A percentile compares a stretch with the other conserved stretches of the same genome.
These are phyloP conservation scores for Ephestia elutella DNA, from an alignment of 1,140 invertebrate genomes.

Conservation along the genomic window DNA sequence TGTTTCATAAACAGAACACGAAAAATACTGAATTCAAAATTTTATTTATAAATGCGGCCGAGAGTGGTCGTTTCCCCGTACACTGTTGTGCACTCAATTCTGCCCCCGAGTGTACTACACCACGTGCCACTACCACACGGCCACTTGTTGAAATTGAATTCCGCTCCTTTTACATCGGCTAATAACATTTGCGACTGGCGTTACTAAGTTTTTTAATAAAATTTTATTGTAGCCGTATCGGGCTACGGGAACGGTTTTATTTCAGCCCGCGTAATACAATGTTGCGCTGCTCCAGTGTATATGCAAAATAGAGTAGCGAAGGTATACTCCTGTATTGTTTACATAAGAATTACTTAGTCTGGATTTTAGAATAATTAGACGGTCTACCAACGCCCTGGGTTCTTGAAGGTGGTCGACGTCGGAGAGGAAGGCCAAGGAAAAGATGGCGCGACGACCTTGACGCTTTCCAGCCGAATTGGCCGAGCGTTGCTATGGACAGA, in stretches of 20 bases:
- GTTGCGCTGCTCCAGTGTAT: not conserved
- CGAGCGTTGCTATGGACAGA: too few relatives aligned
- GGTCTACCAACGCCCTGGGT: too few relatives aligned
- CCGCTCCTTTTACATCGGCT: conserved; percentile 6
- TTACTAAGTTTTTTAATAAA: conserved; percentile 18
- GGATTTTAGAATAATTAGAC: too few relatives aligned
- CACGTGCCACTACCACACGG: conserved; percentile 13
- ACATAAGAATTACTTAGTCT: too few relatives aligned
- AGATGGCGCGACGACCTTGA: too few relatives aligned
- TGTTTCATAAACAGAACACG: not conserved
- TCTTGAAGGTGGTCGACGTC: too few relatives aligned
- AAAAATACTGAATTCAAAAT: not conserved
- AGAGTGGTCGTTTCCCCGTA: not conserved
- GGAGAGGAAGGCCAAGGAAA: too few relatives aligned
- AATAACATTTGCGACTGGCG: conserved; percentile 14
- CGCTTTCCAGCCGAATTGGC: too few relatives aligned
- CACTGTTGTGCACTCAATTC: conserved; percentile 6
- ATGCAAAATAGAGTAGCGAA: not conserved
- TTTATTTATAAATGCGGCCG: not conserved
- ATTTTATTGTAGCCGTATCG: conserved; percentile 10
- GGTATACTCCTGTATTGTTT: not conserved
- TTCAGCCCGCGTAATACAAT: not conserved
- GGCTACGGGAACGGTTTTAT: conserved; percentile 1
- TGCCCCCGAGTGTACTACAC: conserved; percentile 9
- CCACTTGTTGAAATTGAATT: conserved; percentile 22